Evolutionary conservation across 2,797 vertebrate species (phyloP).

Genomic region (Megaceryle alcyon): DNA sequence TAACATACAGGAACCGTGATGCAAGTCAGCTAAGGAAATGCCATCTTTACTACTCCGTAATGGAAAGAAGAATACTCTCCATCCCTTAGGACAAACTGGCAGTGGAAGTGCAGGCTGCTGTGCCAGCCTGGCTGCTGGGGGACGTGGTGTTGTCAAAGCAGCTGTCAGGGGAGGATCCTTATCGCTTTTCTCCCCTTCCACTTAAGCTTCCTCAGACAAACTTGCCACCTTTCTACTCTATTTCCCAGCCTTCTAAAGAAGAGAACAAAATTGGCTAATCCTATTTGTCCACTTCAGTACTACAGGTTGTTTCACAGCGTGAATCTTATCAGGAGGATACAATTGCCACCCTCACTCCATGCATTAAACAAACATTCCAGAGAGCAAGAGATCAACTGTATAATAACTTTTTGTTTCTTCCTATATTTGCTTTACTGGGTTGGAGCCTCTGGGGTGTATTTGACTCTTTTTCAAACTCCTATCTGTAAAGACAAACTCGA

Average conservation of each 20-base stretch:
- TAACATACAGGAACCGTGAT: fast-evolving
- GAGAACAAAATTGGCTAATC: background rate
- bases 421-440: background rate
- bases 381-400: background rate
- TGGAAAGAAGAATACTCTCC: background rate
- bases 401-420: background rate
- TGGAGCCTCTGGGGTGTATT: background rate
- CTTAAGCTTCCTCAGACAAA: background rate
- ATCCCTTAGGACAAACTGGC: background rate
- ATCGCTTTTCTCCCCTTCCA: background rate
- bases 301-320: background rate
- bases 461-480: background rate
- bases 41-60: background rate
- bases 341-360: background rate
- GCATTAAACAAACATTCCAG: background rate
- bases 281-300: background rate
- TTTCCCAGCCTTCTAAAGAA: background rate
- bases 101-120: background rate
- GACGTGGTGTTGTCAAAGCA: fast-evolving
- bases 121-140: fast-evolving
- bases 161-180: background rate
- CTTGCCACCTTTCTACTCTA: fast-evolving
- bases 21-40: background rate
- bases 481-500: background rate
- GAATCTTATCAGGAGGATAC: background rate